A percentile compares a stretch with the other conserved stretches of the same genome.
Conservation (phyloP, 2,797 vertebrate species). For the Knipowitschia caucasica region DNA sequence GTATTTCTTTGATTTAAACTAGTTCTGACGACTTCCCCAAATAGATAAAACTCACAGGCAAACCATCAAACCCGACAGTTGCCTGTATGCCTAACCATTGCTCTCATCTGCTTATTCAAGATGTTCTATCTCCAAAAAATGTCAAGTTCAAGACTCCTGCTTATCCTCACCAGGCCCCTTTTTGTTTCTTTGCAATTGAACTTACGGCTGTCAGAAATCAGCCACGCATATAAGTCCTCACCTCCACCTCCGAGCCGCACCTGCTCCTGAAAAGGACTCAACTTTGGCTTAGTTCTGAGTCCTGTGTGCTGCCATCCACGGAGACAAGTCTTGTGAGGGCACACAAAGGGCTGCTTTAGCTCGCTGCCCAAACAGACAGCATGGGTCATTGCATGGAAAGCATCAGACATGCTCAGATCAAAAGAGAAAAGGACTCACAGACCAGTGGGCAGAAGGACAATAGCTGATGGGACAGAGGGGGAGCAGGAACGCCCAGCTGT, state of each 20-base stretch:
- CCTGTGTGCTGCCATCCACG: conserved; percentile 56
- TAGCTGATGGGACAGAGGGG: conserved; percentile 34
- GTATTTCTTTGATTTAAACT: no score
- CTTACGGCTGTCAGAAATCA: conserved; percentile 56
- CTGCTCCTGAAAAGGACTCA: conserved; percentile 58
- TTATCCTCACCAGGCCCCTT: background rate
- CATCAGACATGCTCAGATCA: conserved; percentile 59
- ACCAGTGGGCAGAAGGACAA: conserved; percentile 34
- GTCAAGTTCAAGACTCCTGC: background rate
- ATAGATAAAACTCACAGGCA: no score
- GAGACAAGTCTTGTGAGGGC: conserved; percentile 47
- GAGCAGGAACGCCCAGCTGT: conserved; percentile 17
- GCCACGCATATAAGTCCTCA: conserved; percentile 52
- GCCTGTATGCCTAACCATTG: no score
- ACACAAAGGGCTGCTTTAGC: conserved; percentile 61
- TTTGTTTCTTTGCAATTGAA: conserved; percentile 1
- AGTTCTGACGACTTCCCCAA: no score
- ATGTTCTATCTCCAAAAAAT: background rate
- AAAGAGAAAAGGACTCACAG: conserved; percentile 42
- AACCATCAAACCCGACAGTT: no score
- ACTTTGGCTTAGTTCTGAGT: conserved; percentile 36
- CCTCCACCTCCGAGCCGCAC: conserved; percentile 35
- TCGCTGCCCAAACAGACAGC: conserved; percentile 55
- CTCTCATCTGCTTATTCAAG: no score
- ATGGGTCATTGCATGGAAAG: conserved; percentile 62